Conservation (phyloP, 1,140 invertebrate genomes). For the Mya arenaria region DNA sequence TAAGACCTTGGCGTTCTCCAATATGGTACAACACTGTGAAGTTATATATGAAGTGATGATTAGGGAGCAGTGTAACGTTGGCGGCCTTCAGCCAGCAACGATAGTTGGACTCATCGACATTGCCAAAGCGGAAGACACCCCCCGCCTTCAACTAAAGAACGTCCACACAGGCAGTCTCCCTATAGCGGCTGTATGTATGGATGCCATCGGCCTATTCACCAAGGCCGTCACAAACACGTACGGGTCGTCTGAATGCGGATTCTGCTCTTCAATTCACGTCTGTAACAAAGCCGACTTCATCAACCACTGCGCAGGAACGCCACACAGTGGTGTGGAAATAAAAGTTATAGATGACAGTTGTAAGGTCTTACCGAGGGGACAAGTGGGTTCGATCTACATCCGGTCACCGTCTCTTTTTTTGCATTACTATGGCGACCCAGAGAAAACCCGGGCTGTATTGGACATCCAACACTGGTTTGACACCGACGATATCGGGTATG, state of each 20-base stretch:
- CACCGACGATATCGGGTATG: conserved; percentile 5
- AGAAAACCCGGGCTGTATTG: neutral
- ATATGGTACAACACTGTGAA: neutral
- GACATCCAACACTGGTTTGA: neutral
- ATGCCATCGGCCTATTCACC: neutral
- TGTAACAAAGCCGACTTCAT: neutral
- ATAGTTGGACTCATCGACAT: neutral
- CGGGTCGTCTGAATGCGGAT: neutral
- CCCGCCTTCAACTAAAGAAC: neutral
- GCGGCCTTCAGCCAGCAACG: neutral
- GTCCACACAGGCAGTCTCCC: neutral
- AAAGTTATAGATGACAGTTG: neutral
- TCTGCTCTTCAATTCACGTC: neutral
- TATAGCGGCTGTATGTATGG: neutral
- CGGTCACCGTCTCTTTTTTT: neutral
- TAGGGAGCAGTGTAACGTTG: conserved; percentile 12
- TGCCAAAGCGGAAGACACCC: neutral
- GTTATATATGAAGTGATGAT: neutral
- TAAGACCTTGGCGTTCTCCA: neutral
- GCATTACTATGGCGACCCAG: neutral
- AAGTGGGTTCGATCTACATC: neutral
- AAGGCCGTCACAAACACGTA: neutral
- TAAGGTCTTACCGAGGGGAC: neutral
- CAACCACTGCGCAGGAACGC: neutral
- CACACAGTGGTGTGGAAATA: neutral